phyloP scores from a whole-genome alignment of 2,797 vertebrate species.

The Sternarchorhynchus goeldii region DNA sequence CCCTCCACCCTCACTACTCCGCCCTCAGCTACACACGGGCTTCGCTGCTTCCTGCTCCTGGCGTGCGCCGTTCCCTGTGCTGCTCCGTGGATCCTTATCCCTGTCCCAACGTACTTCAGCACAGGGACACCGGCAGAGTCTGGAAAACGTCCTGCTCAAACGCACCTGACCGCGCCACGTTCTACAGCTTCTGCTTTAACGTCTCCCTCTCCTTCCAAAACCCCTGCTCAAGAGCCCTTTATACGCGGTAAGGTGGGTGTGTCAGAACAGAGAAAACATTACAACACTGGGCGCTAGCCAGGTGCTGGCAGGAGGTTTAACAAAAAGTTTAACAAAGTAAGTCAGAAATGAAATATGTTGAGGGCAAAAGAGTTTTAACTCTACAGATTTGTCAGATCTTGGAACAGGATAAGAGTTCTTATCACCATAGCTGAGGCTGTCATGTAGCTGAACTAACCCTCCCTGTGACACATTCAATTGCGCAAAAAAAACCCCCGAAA shows the following conservation, averaged over 20 bases:
- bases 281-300: too few relatives aligned
- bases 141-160: too few relatives aligned
- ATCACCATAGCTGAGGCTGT: conserved; percentile 10
- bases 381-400: conserved; percentile 2
- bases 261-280: too few relatives aligned
- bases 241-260: too few relatives aligned
- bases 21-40: conserved; percentile 1
- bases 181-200: too few relatives aligned
- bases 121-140: too few relatives aligned
- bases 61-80: neutral
- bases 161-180: too few relatives aligned
- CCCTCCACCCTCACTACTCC: neutral
- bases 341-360: neutral
- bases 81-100: neutral
- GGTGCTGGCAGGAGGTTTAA: too few relatives aligned
- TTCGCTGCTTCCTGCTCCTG: neutral
- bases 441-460: neutral
- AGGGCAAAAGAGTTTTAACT: neutral
- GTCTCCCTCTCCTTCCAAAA: too few relatives aligned
- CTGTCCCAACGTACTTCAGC: too few relatives aligned
- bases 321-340: neutral
- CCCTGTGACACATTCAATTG: neutral
- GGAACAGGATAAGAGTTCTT: neutral
- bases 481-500: neutral
- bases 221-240: too few relatives aligned